These are phyloP conservation scores for Hydractinia symbiolongicarpus DNA, from an alignment of 30 jellyfish, hydroid and myxozoan genomes.

Conservation along the genomic window DNA sequence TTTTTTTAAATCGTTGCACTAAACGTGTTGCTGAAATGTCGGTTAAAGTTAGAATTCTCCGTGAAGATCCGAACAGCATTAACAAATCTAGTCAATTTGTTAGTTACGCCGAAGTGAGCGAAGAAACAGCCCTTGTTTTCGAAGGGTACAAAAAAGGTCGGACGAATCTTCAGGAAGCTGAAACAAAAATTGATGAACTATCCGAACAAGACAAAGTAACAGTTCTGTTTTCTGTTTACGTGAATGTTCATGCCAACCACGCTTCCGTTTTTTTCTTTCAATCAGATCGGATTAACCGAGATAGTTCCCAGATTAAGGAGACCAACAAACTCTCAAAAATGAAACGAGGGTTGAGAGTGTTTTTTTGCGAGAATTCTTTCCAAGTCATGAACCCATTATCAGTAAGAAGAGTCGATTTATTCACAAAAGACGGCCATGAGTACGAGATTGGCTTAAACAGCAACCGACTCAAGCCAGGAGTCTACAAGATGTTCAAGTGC, in stretches of 20 bases:
- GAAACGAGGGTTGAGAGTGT: not conserved
- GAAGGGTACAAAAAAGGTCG: not conserved
- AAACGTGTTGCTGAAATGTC: not conserved
- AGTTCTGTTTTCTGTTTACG: constrained; percentile 7
- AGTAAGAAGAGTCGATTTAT: constrained; percentile 2
- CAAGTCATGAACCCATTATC: not conserved
- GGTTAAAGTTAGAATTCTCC: constrained; percentile 5
- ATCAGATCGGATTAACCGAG: not conserved
- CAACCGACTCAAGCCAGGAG: not conserved
- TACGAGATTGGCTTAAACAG: not conserved
- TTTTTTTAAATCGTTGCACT: not conserved
- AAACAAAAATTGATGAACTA: not conserved
- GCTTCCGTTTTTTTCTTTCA: not conserved
- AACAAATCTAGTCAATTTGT: constrained; percentile 7
- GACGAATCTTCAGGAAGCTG: not conserved
- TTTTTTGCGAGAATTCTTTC: not conserved
- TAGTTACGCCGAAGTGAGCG: not conserved
- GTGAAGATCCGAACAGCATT: not conserved
- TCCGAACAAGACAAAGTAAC: not conserved
- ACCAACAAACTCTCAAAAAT: not conserved
- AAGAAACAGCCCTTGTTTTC: not conserved
- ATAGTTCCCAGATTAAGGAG: not conserved
- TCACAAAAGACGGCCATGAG: constrained; percentile 1
- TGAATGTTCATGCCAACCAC: not conserved
- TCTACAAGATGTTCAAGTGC: constrained; percentile 11